These are phyloP conservation scores for Goniozus legneri DNA, from an alignment of 1,140 invertebrate species.

Conservation along the genomic window DNA sequence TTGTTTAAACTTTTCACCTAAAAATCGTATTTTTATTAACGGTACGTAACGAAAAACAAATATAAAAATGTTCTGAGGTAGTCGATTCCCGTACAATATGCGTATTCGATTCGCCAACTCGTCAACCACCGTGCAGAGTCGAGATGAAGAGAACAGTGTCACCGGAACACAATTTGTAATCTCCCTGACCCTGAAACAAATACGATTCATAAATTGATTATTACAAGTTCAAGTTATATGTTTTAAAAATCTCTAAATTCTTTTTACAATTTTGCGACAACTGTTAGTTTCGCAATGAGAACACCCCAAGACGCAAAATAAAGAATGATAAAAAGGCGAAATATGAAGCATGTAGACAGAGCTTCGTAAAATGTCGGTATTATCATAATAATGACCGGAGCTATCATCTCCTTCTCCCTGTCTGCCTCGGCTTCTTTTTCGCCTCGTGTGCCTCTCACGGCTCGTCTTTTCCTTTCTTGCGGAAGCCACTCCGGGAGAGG, in stretches of 20 bases:
- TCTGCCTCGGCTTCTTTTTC: conserved; percentile 19
- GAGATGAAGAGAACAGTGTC: conserved; percentile 70
- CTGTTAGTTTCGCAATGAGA: no score
- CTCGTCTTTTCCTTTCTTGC: conserved; percentile 3
- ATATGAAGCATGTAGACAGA: conserved; percentile 22
- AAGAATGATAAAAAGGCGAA: conserved; percentile 15
- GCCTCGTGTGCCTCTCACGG: neutral
- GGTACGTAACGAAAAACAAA: no score
- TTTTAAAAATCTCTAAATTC: no score
- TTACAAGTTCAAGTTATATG: no score
- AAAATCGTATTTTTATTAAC: no score
- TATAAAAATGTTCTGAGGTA: no score
- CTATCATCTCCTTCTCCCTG: conserved; percentile 35
- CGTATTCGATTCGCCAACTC: neutral
- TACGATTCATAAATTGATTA: conserved; percentile 10
- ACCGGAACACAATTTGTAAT: conserved; percentile 60
- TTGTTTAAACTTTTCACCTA: no score
- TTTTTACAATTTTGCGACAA: no score
- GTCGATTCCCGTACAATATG: neutral
- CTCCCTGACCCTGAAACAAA: conserved; percentile 58
- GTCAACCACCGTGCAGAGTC: conserved; percentile 68
- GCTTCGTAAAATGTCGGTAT: conserved; percentile 33
- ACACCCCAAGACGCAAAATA: no score
- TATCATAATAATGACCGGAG: conserved; percentile 42
- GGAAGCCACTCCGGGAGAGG: neutral